These are phyloP conservation scores for Malaclemys terrapin DNA, from an alignment of 2,113 vertebrate species.

Conservation along the genomic window DNA sequence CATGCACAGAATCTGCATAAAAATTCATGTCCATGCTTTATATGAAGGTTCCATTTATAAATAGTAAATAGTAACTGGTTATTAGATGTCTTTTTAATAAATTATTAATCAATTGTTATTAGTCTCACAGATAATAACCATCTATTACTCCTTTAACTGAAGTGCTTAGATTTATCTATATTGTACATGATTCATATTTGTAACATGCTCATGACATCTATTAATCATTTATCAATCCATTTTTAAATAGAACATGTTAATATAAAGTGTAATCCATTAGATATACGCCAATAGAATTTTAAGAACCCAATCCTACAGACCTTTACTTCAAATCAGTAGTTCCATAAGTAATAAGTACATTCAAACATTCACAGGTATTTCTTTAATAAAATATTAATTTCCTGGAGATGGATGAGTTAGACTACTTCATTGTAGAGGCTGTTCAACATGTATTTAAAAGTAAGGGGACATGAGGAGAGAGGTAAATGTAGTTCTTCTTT, in stretches of 20 bases:
- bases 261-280: neutral
- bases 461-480: neutral
- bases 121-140: neutral
- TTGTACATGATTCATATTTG: neutral
- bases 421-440: neutral
- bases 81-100: neutral
- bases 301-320: neutral
- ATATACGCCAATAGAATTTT: neutral
- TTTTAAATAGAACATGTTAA: neutral
- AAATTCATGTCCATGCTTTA: neutral
- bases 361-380: neutral
- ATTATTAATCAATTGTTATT: neutral
- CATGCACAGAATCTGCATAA: neutral
- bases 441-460: neutral
- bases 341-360: neutral
- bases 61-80: neutral
- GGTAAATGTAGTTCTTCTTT: neutral
- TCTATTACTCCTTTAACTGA: neutral
- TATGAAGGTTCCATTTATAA: conserved; percentile 4
- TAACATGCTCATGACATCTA: neutral
- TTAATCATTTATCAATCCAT: neutral
- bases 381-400: neutral
- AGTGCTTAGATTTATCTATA: neutral
- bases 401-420: neutral
- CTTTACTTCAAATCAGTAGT: neutral